Base-by-base conservation (phyloP, 2,113 vertebrate genomes). In the Lethenteron reissneri region DNA sequence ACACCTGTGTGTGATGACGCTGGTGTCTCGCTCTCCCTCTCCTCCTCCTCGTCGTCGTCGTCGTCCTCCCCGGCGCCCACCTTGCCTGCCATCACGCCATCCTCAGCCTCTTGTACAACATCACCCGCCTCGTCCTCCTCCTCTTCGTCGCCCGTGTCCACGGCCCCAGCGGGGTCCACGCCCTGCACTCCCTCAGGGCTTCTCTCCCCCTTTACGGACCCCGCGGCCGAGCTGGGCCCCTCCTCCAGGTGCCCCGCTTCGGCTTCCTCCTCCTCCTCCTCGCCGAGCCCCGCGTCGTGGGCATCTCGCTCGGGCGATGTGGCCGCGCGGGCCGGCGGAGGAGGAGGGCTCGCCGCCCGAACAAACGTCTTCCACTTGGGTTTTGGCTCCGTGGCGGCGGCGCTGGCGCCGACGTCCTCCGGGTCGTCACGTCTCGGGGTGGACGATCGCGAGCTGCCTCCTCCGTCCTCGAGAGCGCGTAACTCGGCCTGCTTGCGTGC, bases 381-480 rank as follows among this genome's bases (percentile, higher is more conserved):
- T 74, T 85, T 81, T 77, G 87, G 87, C 10, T 82, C 77, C 57
- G 78, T 74, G 69, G 81, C 69, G 70, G 80, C 81, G 62, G 80
- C 85, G 73, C 82, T 73, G 13, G 64, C 72, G 8, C 60, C 64
- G 12, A 56, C 56, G 60, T 72, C 60, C 72, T 84, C 84, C 79
- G 92, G 92, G 2, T 83, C 77, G 1, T 97, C 94, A 0, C 92
- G 95, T 75, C 82, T 83, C 0, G 94, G 94, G 79, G 92, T 99
- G 70, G 90, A 99, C 73, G 86, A 89, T 0, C 85, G 88, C 2
- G 83, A 76, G 2, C 90, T 96, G 60, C 80, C 87, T 12, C 96
- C 94, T 1, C 89, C 89, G 73, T 99, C 94, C 76, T 99, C 94
- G 74, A 97, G 77, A 7, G 92, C 94, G 57, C 88, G 84, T n/a